Base-by-base conservation (phyloP, 2,888 invertebrate genomes). In the Drosophila kambysellisi region DNA sequence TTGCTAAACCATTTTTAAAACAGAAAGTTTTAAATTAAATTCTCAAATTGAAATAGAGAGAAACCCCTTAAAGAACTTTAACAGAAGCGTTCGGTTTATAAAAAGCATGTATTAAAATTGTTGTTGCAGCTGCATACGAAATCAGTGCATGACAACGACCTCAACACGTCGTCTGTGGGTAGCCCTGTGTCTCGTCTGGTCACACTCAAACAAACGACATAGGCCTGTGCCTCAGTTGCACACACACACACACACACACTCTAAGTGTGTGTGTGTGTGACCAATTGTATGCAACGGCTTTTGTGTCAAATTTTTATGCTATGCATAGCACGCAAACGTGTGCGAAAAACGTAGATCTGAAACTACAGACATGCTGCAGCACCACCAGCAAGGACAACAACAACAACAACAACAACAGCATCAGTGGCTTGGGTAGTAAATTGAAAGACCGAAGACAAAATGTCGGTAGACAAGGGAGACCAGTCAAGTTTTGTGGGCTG, bases 261-360 rank as follows among this genome's bases (percentile, higher is more conserved):
- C 35, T 25, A 12, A 11, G 20, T 37, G 56, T 56, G 56, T 69
- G 63, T 74, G 63, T 69, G 65, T 73, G 71, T 43, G 83, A 61
- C 71, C 83, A 78, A 83, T 82, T 80, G 88, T 80, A 85, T 85
- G 85, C 85, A 89, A 79, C 87, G 82, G 78, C 82, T 75, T 85
- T 84, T 86, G 88, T 89, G 88, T 89, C 84, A 89, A 87, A 87
- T 32, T 86, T 89, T 86, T 86, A 86, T 86, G 88, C 84, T 76
- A 76, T 84, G 79, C 85, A 89, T 87, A 82, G 88, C 82, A 83
- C 88, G 89, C 82, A 87, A 82, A 86, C 89, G 85, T 86, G 88
- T 84, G 78, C 76, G 80, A 84, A 78, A 76, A 76, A 70, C 83
- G 88, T 72, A 82, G 82, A 74, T 62, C 84, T 74, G 56, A 80